These are phyloP conservation scores for Anoura caudifer DNA, from an alignment of 2,113 vertebrate species.

Conservation along the genomic window DNA sequence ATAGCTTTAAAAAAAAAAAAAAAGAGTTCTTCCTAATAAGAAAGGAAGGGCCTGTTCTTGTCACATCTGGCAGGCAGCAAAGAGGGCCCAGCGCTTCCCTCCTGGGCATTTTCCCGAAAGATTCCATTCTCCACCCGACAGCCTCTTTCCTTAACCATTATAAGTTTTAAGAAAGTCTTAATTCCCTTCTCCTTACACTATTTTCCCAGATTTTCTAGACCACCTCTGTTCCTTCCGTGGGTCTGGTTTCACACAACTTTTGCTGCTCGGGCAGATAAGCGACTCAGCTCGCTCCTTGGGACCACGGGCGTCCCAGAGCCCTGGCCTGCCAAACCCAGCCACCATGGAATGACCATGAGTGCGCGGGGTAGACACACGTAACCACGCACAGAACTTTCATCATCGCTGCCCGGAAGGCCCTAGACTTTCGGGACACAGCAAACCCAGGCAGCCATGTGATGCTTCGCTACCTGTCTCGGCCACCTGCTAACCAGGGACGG, in stretches of 20 bases:
- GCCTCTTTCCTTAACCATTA: neutral
- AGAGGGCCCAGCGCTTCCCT: neutral
- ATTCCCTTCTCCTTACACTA: neutral
- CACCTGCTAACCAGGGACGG: neutral
- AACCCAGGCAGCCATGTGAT: neutral
- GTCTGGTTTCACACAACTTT: neutral
- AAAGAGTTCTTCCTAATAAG: neutral
- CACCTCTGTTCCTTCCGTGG: neutral
- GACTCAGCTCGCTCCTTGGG: neutral
- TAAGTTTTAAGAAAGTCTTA: neutral
- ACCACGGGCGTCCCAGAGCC: too few relatives aligned
- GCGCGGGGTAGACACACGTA: rapidly evolving
- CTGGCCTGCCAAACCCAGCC: rapidly evolving
- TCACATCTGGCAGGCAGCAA: neutral
- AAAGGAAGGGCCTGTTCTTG: too few relatives aligned
- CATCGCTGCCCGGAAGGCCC: neutral
- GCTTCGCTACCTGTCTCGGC: too few relatives aligned
- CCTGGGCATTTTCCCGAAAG: neutral
- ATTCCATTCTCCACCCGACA: rapidly evolving
- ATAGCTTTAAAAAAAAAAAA: too few relatives aligned
- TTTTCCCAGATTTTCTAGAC: neutral
- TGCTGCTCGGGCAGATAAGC: neutral
- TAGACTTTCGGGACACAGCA: neutral
- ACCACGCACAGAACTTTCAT: neutral
- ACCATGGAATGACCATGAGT: rapidly evolving